Evolutionary conservation across 2,113 vertebrate species (phyloP), one percentile per base, ranked within the genome.

Genomic region (Spheniscus mendiculus): DNA sequence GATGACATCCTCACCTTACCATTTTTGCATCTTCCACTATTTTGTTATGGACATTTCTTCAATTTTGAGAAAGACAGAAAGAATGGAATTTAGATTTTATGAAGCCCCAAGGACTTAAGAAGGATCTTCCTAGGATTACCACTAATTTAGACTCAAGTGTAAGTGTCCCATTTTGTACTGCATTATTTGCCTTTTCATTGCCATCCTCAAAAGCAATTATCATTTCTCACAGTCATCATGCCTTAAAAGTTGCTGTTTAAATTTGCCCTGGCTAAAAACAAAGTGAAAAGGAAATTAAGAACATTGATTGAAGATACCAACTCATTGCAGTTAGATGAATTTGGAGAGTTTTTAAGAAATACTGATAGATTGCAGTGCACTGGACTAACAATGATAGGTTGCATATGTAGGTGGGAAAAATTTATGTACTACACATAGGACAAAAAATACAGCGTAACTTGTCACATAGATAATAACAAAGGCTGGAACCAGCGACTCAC

Each of bases 221-320:
- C 38, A 40, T 30, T 92, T 88, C 63, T 81, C 21, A 67, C 20
- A 71, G 59, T 67, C 72, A 85, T 67, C 29, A 40, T 55, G 52
- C 87, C 83, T 95, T 87, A 87, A 78, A 94, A 92, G 50, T 70
- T 63, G 29, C 34, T 86, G 32, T 79, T 92, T 89, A 83, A 93
- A 83, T 93, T 66, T 26, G 19, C 45, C 71, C 29, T 84, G 59
- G 34, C 62, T 72, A 67, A 85, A 95, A 79, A 40, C 21, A 74
- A 84, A 91, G 56, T 53, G 40, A 82, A 93, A 95, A 49, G 42
- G 16, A 94, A 90, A 71, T 84, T 27, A 56, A 58, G 25, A 88
- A 76, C 32, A 62, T 65, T 58, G 76, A 77, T 29, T 76, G 71
- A 90, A 96, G 45, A 49, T 21, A 88, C 29, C 9, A 27, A 44